Conservation (phyloP, 2,113 vertebrate species). For the Lepisosteus oculatus region DNA sequence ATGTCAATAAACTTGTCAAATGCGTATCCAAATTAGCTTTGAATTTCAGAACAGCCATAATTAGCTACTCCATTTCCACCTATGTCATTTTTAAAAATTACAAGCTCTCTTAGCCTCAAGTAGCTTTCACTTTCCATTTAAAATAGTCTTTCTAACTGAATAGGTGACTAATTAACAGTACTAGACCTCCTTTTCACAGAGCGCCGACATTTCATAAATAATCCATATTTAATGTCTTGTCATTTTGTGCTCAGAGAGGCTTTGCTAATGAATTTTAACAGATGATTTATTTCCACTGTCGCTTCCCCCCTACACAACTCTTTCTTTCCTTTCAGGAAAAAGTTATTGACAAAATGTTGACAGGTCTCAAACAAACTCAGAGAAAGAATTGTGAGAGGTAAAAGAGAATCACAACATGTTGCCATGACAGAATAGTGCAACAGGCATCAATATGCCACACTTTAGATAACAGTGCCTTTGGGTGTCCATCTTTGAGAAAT, state of each 20-base stretch:
- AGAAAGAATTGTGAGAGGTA: no score
- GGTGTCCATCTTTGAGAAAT: conserved; percentile 10
- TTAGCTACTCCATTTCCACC: conserved; percentile 68
- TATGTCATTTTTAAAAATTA: conserved; percentile 61
- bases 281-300: conserved; percentile 61
- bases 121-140: conserved; percentile 69
- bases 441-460: conserved; percentile 30
- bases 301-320: conserved; percentile 37
- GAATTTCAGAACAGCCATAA: conserved; percentile 63
- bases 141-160: conserved; percentile 71
- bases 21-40: conserved; percentile 61
- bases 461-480: conserved; percentile 28
- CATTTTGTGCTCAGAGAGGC: conserved; percentile 73
- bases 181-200: conserved; percentile 63
- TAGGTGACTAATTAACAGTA: conserved; percentile 75
- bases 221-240: conserved; percentile 77
- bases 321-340: conserved; percentile 18
- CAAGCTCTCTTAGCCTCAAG: conserved; percentile 59
- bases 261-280: conserved; percentile 76
- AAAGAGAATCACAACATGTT: no score
- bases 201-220: conserved; percentile 74
- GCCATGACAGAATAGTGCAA: conserved; percentile 17
- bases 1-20: conserved; percentile 68
- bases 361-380: neutral
- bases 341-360: neutral